Evolutionary conservation across 2,797 vertebrate genomes (phyloP).

Genomic region (Cuculus canorus): DNA sequence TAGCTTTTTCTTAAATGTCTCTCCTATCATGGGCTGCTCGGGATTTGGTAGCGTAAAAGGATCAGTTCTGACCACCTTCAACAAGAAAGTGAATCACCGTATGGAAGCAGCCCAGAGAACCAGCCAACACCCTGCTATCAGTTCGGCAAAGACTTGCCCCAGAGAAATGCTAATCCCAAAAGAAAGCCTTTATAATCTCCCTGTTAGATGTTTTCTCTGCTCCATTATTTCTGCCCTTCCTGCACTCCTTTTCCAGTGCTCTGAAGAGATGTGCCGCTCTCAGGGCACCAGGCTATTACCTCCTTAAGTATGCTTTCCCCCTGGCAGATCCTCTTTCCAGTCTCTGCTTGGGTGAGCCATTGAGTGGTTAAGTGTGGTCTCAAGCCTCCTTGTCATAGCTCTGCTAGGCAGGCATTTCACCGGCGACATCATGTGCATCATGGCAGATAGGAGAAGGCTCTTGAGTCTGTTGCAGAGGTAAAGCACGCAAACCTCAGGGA

Average conservation of each 20-base stretch:
- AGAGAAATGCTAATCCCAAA: neutral
- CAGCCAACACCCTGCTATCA: neutral
- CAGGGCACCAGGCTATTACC: neutral
- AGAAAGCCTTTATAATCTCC: neutral
- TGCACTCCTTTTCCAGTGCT: neutral
- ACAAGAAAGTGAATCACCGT: neutral
- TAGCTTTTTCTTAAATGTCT: neutral
- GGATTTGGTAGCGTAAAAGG: neutral
- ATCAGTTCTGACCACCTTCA: neutral
- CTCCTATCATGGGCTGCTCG: accelerated
- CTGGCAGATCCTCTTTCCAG: neutral
- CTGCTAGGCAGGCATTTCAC: conserved; percentile 3
- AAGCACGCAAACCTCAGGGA: neutral
- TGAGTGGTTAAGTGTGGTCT: conserved; percentile 35
- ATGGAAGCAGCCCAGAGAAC: neutral
- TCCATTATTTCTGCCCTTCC: neutral
- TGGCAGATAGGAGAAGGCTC: neutral
- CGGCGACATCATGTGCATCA: neutral
- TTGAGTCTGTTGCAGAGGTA: neutral
- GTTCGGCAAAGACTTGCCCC: neutral
- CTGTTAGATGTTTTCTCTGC: neutral
- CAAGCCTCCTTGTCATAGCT: conserved; percentile 36
- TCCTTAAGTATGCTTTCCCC: neutral
- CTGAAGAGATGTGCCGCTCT: conserved; percentile 9
- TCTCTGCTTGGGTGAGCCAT: neutral